Base-by-base conservation (phyloP, 1,140 invertebrate genomes). In the Drosophila rufa region DNA sequence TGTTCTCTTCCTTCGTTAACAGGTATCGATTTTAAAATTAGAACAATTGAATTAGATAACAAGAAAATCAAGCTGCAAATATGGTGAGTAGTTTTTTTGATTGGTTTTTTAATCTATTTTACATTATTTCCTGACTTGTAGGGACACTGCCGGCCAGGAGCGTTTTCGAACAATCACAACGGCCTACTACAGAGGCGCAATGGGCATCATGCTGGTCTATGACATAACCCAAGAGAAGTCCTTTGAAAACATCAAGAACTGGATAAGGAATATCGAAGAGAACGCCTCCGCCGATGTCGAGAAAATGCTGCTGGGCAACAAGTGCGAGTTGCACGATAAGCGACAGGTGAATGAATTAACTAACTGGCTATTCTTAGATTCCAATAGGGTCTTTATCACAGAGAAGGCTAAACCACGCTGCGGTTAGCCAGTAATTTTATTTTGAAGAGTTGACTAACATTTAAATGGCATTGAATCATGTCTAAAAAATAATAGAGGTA, bases 11-110 rank as follows among this genome's bases (percentile, higher is more conserved):
- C 45, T 58, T 33, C 57, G 53, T 33, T 58, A 95, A 78, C 94
- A 99, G 98, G 98, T 93, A 99, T 99, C 93, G 98, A 99, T 94
- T 99, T 99, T 94, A 99, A 99, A 95, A 99, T 99, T 93, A 97
- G 98, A 94, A 99, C 98, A 92, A 99, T 99, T 92, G 98, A 99
- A 94, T 95, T 99, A 89, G 97, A 99, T 93, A 98, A 98, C 42
- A 99, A 99, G 93, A 99, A 99, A 95, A 99, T 99, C 69, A 99
- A 99, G 94, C 94, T 99, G 91, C 98, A 99, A 95, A 99, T 99
- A 95, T 99, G 98, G 98, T 97, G 94, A 95, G 66, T 79, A 11
- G 57, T 62, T 33, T 43, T 46, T 30, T 70, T 17, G 38, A 53
- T 5, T 8, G 15, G 43, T 56, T 70, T 15, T 14, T 38, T 1